Base-by-base conservation (phyloP, 2,113 vertebrate species). In the Cichladusa arquata region DNA sequence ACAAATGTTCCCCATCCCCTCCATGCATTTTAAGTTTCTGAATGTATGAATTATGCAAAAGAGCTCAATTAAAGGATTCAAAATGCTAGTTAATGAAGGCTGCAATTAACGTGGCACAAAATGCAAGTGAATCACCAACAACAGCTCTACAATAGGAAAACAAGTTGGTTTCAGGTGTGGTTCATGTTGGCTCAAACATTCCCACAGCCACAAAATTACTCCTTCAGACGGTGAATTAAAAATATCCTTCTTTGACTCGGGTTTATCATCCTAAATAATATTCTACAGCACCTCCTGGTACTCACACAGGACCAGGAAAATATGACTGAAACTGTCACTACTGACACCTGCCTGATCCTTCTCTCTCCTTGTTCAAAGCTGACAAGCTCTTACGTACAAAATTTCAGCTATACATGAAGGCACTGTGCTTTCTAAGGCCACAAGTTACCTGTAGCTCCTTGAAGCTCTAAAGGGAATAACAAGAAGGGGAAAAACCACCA, bases 1-100 rank as follows among this genome's bases (percentile, higher is more conserved):
- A 44, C 0, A 1, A 1, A 29, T 60, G 22, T 14, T 57, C 3
- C 23, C 17, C 38, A 36, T 11, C 10, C 2, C 6, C 6, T 48
- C 74, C 54, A 38, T 9, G 22, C 29, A 51, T 76, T 80, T 83
- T 84, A 19, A 77, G 53, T 36, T 25, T 40, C 16, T 19, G 34
- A 65, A 50, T 5, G 5, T 24, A 64, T 25, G 33, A 50, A 64
- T 50, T 24, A 33, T 5, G 5, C 29, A 19, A 67, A 84, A 85
- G 45, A 64, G 33, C 19, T 73, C 29, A 24, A 5, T 29, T 54
- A 81, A 53, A 92, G 28, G 24, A 92, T 28, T 73, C 56, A 33
- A 54, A 82, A 31, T 0, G 3, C 24, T 65, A 40, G 36, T 33
- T 65, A 88, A 60, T 9, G 40, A 86, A 91, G 38, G 33, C n/a